Base-by-base conservation (phyloP, 2,888 invertebrate genomes). In the Caenorhabditis macrosperma region DNA sequence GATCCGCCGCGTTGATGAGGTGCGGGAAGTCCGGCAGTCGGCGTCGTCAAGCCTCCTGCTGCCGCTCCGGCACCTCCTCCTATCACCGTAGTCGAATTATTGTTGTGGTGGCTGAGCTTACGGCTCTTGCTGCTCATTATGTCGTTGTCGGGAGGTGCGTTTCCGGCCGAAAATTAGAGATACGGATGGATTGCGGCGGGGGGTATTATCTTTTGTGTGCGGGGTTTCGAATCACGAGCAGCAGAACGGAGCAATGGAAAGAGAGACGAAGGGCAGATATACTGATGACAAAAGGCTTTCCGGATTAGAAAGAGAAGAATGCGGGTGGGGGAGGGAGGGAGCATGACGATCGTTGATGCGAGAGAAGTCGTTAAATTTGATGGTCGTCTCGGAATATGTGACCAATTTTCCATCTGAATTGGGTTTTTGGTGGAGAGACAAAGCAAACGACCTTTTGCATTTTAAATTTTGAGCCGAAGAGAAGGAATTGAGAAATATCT, bases 71-170 rank as follows among this genome's bases (percentile, higher is more conserved):
- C 68, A 22, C 77, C 69, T 44, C 60, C 64, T 12, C 10, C 59
- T 59, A 77, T 69, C 64, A 69, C 38, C 28, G 59, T 44, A 59
- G 52, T 30, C 61, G 63, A 55, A 22, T 64, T 64, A 44, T 66
- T 60, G 33, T 52, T 69, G 59, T 71, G 54, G 24, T 60, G 60
- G 54, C 71, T 72, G 30, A 66, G 64, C 57, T 78, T 78, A n/a
- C 78, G 78, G 55, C 66, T 78, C 46, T 67, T 71, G 60, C 78
- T 78, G 60, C 78, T 78, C 78, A 78, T 78, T 71, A 59, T 77
- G 38, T 22, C 10, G 33, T 55, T 66, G 38, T 26, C 17, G 46
- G 28, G 26, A 30, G 46, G 15, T 17, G 61, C 20, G 46, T 35
- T 24, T 35, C 7, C 15, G 46, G 20, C 54, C 41, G 71, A 17